Conservation (phyloP, 2,113 vertebrate genomes). For the Misgurnus anguillicaudatus region DNA sequence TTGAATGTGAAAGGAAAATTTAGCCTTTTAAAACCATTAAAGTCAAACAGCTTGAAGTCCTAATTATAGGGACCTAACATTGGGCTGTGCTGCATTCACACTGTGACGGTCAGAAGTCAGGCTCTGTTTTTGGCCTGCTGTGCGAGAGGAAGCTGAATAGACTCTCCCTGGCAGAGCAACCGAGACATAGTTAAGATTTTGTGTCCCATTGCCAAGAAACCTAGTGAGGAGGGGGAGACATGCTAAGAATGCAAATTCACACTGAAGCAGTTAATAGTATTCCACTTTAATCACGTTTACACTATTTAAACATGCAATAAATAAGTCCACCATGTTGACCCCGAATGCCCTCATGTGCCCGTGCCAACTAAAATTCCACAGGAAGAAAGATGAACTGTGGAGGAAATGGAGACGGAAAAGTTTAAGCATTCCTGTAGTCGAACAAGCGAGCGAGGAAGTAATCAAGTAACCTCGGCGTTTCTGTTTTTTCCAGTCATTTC, state of each 20-base stretch:
- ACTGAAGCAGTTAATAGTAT: conserved; percentile 34
- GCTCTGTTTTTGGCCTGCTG: conserved; percentile 57
- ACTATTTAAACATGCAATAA: conserved; percentile 55
- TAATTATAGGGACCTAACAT: conserved; percentile 73
- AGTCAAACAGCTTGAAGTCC: conserved; percentile 73
- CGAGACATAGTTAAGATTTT: conserved; percentile 37
- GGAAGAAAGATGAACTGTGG: conserved; percentile 25
- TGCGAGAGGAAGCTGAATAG: conserved; percentile 62
- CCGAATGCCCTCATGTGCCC: conserved; percentile 65
- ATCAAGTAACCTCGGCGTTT: conserved; percentile 5
- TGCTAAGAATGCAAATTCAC: conserved; percentile 13
- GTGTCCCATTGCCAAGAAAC: conserved; percentile 23
- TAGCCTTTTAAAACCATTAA: conserved; percentile 69
- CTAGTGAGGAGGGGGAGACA: conserved; percentile 22
- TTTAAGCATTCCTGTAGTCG: conserved; percentile 3
- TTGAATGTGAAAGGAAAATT: conserved; percentile 46
- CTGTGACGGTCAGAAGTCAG: conserved; percentile 71
- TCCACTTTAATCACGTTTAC: conserved; percentile 18
- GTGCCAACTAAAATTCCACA: conserved; percentile 51
- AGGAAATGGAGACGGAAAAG: conserved; percentile 51
- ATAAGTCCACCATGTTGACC: conserved; percentile 58
- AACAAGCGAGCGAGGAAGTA: conserved; percentile 16
- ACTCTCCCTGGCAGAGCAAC: conserved; percentile 35
- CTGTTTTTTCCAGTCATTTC: not conserved
- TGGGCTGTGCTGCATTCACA: conserved; percentile 60